Evolutionary conservation across 2,797 vertebrate genomes (phyloP), one percentile per base, ranked within the genome.

Genomic region (Denticeps clupeoides): DNA sequence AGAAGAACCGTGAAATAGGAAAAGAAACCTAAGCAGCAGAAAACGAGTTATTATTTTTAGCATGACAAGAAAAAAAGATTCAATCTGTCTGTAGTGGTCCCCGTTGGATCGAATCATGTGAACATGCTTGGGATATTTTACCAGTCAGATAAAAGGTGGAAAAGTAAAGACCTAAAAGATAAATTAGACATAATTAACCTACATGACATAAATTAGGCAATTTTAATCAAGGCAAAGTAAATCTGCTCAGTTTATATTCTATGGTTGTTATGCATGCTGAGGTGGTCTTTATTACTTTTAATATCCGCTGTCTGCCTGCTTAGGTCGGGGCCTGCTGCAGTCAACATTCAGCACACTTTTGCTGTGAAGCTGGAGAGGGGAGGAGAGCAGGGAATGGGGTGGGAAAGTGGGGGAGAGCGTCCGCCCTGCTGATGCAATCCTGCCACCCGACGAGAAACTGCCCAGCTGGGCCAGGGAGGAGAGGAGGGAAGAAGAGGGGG

Each of bases 341-440:
- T 29, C 41, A 24, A 35, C 26, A 45, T 60, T 42, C 43, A 28
- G 46, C 46, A 41, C 16, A 29, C 29, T 50, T 33, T 33, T 23
- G 42, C 42, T 31, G 15, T 50, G 53, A 49, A 43, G 51, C 42
- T 48, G 15, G 49, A 48, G 7, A 3, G 21, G 27, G 23, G 50
- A 41, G 26, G 27, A 29, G 24, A 24, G 16, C 28, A 23, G 6
- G 22, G 37, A 29, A 40, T 44, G 42, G 47, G 21, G 22, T 24
- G 26, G 26, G 48, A 42, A 22, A 38, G 41, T 28, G 7, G 33
- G 45, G 41, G 48, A 32, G 19, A 35, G 45, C 45, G 31, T 38
- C 38, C 41, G 19, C 19, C 50, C 22, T 8, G 59, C 54, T 60
- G 66, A 61, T 54, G 64, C 67, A 63, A 64, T 57, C 50, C 41